These are phyloP conservation scores for Stomatorhinus walkeri DNA, from an alignment of 2,797 vertebrate genomes.

Conservation along the genomic window DNA sequence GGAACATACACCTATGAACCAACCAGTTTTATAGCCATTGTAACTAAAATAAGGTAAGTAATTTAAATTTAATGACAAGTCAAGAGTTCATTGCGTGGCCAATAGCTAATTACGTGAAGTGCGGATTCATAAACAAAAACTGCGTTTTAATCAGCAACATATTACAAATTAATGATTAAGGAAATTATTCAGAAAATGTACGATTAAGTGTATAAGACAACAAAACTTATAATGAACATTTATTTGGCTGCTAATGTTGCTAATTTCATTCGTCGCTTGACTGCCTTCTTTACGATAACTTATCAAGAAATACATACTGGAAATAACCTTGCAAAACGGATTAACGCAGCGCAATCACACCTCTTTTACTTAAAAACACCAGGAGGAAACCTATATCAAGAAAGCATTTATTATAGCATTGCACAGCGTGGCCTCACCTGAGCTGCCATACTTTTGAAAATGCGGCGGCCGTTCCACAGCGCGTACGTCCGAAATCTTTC, in stretches of 20 bases:
- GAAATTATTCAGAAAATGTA: neutral
- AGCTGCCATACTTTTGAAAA: slow-evolving; percentile 39
- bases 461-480: slow-evolving; percentile 29
- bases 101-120: neutral
- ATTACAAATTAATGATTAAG: neutral
- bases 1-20: neutral
- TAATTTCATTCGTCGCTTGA: slow-evolving; percentile 9
- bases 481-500: slow-evolving; percentile 25
- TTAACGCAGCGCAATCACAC: neutral
- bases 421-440: slow-evolving; percentile 30
- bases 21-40: neutral
- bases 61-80: neutral
- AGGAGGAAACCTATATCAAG: neutral
- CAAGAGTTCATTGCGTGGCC: neutral
- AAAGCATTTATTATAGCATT: neutral
- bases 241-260: neutral
- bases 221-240: neutral
- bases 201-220: neutral
- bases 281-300: neutral
- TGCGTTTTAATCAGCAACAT: neutral
- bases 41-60: neutral
- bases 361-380: neutral
- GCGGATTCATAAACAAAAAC: neutral
- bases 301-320: neutral
- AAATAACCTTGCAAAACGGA: neutral